A percentile compares a stretch with the other conserved stretches of the same genome.
Conservation (phyloP, 1,140 invertebrate species). For the Drosophila nasuta region DNA sequence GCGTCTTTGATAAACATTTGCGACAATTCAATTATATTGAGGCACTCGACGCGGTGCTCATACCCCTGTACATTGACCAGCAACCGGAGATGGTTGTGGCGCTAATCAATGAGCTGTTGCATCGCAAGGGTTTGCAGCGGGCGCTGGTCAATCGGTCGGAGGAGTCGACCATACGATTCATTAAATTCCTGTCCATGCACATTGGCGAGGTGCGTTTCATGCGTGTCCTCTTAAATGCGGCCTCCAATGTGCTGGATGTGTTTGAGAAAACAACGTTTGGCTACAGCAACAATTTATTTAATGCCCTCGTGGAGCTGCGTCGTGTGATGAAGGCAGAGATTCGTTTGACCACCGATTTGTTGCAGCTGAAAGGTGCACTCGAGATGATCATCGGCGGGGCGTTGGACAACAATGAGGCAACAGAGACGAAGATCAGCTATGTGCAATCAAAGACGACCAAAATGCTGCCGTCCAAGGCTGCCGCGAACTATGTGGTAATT, state of each 20-base stretch:
- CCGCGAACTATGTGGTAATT: slow-evolving; percentile 53
- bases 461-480: slow-evolving; percentile 61
- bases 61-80: slow-evolving; percentile 87
- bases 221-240: slow-evolving; percentile 90
- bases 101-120: slow-evolving; percentile 93
- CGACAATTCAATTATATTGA: slow-evolving; percentile 93
- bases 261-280: slow-evolving; percentile 86
- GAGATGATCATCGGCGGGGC: slow-evolving; percentile 88
- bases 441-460: not conserved
- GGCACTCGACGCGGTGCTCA: slow-evolving; percentile 91
- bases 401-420: slow-evolving; percentile 61
- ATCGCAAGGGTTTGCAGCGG: slow-evolving; percentile 89
- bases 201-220: slow-evolving; percentile 91
- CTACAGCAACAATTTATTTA: slow-evolving; percentile 86
- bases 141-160: slow-evolving; percentile 90
- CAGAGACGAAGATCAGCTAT: slow-evolving; percentile 7
- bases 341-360: slow-evolving; percentile 87
- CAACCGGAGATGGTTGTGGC: slow-evolving; percentile 91
- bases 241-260: slow-evolving; percentile 90
- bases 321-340: slow-evolving; percentile 89
- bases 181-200: slow-evolving; percentile 92
- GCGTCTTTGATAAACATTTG: slow-evolving; percentile 89
- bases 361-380: slow-evolving; percentile 89
- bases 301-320: slow-evolving; percentile 87
- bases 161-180: slow-evolving; percentile 88